Percentiles rank a stretch among this genome's conserved stretches.
phyloP scores from a whole-genome alignment of 53 echinoderm and acorn worm genomes.

The Mesocentrotus franciscanus region DNA sequence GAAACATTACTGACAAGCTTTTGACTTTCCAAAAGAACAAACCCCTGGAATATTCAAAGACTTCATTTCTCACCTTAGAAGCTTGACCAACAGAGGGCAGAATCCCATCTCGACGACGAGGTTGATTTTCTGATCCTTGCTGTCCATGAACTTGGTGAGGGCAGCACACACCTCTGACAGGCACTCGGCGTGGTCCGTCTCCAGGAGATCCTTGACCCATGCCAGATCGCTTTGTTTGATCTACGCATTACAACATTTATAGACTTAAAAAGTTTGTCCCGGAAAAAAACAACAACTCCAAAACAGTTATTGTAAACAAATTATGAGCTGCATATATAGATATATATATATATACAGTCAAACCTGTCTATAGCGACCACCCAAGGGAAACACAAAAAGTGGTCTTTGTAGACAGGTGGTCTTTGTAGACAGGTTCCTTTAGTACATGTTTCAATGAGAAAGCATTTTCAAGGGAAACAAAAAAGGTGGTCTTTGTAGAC shows the following conservation, averaged over 20 bases:
- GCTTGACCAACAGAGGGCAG: constrained; percentile 43
- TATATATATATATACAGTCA: too few relatives aligned
- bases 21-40: neutral
- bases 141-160: constrained; percentile 63
- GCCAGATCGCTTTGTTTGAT: neutral
- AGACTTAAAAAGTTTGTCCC: too few relatives aligned
- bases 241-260: neutral
- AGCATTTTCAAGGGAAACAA: too few relatives aligned
- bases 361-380: too few relatives aligned
- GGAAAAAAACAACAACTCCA: too few relatives aligned
- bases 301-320: too few relatives aligned
- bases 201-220: constrained; percentile 20
- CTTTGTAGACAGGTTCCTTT: too few relatives aligned
- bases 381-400: too few relatives aligned
- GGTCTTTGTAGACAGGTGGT: too few relatives aligned
- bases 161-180: neutral
- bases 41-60: neutral
- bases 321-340: too few relatives aligned
- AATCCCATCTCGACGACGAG: constrained; percentile 50
- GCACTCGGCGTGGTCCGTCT: neutral
- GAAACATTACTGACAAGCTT: neutral
- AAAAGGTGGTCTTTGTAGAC: too few relatives aligned
- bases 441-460: too few relatives aligned
- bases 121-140: constrained; percentile 33
- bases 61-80: constrained; percentile 31